Percentiles rank a stretch among this genome's conserved stretches.
These are phyloP conservation scores for Seriola quinqueradiata DNA, from an alignment of 2,113 vertebrate species.

Conservation along the genomic window DNA sequence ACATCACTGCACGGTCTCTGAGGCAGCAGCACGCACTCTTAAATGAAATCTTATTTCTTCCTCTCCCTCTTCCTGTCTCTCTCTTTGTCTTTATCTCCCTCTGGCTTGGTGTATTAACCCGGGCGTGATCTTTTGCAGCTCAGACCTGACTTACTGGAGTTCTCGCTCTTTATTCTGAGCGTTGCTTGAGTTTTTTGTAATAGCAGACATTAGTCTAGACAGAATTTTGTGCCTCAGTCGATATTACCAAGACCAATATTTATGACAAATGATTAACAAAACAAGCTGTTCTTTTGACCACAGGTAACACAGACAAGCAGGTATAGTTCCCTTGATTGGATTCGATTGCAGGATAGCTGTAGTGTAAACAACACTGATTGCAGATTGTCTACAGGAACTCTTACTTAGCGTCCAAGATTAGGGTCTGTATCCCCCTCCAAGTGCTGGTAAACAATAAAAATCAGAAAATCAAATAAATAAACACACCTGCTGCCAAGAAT, in stretches of 20 bases:
- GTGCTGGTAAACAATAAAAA: constrained; percentile 50
- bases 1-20: constrained; percentile 58
- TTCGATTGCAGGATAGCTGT: constrained; percentile 68
- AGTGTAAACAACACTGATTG: constrained; percentile 78
- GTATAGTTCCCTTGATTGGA: constrained; percentile 68
- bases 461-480: constrained; percentile 50
- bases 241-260: constrained; percentile 46
- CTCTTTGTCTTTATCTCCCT: constrained; percentile 72
- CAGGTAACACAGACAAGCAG: constrained; percentile 51
- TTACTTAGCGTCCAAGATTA: constrained; percentile 62
- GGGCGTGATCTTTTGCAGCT: constrained; percentile 57
- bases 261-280: constrained; percentile 64
- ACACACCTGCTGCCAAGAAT: constrained; percentile 1
- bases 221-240: constrained; percentile 15
- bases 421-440: constrained; percentile 29
- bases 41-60: constrained; percentile 72
- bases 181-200: constrained; percentile 31
- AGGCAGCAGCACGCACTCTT: constrained; percentile 52
- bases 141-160: constrained; percentile 28
- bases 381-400: constrained; percentile 71
- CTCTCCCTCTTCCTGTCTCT: constrained; percentile 56
- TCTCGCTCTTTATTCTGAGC: constrained; percentile 37
- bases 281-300: constrained; percentile 57
- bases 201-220: constrained; percentile 18
- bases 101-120: constrained; percentile 67